phyloP scores from a whole-genome alignment of 2,113 vertebrate species.

The Melanerpes formicivorus region DNA sequence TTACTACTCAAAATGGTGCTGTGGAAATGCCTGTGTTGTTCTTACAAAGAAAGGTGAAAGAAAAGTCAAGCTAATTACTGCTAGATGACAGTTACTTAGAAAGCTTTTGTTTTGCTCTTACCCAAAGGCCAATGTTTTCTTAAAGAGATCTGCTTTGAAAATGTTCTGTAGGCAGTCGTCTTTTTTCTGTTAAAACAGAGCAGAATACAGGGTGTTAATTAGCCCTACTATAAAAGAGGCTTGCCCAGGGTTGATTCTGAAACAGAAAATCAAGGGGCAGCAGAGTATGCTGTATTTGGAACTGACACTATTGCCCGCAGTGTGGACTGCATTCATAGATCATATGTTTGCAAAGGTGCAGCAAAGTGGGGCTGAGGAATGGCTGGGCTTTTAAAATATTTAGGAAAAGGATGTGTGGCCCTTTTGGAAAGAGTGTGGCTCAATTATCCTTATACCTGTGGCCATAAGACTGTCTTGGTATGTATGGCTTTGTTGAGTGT shows the following conservation, averaged over 20 bases:
- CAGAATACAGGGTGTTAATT: conserved; percentile 58
- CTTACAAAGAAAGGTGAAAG: not conserved
- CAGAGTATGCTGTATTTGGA: conserved; percentile 61
- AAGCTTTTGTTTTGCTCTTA: conserved; percentile 8
- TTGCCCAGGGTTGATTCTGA: conserved; percentile 59
- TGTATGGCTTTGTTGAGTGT: not conserved
- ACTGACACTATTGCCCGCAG: conserved; percentile 66
- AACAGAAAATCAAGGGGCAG: conserved; percentile 67
- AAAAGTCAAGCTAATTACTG: not conserved
- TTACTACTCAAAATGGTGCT: not conserved
- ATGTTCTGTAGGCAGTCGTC: not conserved
- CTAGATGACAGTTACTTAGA: not conserved
- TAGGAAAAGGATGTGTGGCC: not conserved
- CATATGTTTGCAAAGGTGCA: conserved; percentile 62
- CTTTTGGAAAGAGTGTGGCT: not conserved
- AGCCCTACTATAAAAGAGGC: conserved; percentile 58
- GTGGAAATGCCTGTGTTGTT: not conserved
- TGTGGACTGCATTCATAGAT: conserved; percentile 45
- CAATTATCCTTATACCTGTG: not conserved
- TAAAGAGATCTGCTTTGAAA: not conserved
- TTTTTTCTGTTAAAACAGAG: not conserved
- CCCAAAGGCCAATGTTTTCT: not conserved
- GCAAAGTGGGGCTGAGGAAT: not conserved
- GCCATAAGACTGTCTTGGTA: not conserved
- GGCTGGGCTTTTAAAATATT: not conserved